Conservation (phyloP, 2,113 vertebrate genomes). For the crab-eating macaque (Macaca fascicularis) region T2T-MFA8v1.1 NC_088392.1:20797501-20798000, state of each 20-base stretch:
- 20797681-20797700: too few relatives aligned
- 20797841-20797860: not conserved
- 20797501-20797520: slow-evolving; percentile 23
- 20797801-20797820: not conserved
- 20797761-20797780: not conserved
- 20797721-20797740: not conserved
- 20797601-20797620: not conserved
- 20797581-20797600: not conserved
- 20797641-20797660: not conserved
- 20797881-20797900: not conserved
- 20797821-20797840: not conserved
- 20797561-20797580: not conserved
- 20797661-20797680: not conserved
- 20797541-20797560: not conserved
- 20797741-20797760: not conserved
- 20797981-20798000: not conserved
- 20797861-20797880: not conserved
- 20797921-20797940: not conserved
- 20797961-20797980: not conserved
- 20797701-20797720: not conserved
- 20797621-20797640: not conserved
- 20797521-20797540: slow-evolving; percentile 33
- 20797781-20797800: not conserved
- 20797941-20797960: not conserved
- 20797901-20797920: not conserved